These are phyloP conservation scores for Buteo buteo DNA, from an alignment of 2,113 vertebrate genomes.

Conservation along the genomic window DNA sequence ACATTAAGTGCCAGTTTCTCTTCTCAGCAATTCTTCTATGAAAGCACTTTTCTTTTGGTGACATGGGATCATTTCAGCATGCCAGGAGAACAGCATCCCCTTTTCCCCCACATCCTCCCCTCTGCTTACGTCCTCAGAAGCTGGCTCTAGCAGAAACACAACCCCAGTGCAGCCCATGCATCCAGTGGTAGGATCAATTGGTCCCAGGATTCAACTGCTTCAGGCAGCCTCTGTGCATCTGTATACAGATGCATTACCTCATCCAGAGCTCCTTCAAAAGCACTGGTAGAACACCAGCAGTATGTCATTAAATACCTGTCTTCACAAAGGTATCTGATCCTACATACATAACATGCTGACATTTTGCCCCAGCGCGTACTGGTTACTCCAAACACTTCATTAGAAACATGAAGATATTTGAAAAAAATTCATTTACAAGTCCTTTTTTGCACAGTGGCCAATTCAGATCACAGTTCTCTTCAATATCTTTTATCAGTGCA, in stretches of 20 bases:
- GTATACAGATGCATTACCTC: neutral
- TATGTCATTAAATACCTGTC: neutral
- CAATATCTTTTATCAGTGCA: neutral
- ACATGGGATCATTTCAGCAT: neutral
- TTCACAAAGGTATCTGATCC: neutral
- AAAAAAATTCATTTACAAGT: neutral
- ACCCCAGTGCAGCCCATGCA: neutral
- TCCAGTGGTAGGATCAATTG: rapidly evolving
- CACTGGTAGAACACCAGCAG: neutral
- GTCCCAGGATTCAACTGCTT: neutral
- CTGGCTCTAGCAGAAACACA: neutral
- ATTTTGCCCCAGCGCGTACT: neutral
- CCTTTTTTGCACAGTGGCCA: neutral
- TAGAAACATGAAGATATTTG: neutral
- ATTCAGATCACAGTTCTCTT: neutral
- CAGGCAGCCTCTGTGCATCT: neutral
- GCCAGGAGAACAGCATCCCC: neutral
- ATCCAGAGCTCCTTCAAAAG: neutral
- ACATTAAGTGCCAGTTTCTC: neutral
- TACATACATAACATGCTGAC: neutral
- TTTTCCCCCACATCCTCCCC: neutral
- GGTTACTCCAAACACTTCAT: neutral
- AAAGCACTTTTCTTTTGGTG: neutral
- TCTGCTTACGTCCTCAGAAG: neutral
- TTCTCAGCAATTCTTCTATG: neutral